phyloP scores from a whole-genome alignment of 2,797 vertebrate species.

The Chiroxiphia lanceolata region DNA sequence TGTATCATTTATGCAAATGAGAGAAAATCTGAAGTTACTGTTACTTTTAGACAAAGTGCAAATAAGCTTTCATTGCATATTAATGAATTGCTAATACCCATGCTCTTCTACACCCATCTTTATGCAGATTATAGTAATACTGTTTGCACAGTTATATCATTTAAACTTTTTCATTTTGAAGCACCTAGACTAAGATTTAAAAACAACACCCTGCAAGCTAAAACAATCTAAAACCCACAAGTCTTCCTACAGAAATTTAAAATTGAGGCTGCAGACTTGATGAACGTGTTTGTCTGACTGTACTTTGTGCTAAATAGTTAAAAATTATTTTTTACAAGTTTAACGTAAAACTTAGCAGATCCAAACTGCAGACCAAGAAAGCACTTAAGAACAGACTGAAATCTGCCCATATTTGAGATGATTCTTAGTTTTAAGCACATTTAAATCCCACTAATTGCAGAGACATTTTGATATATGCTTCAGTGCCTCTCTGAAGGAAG shows the following conservation, averaged over 20 bases:
- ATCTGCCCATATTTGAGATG: background rate
- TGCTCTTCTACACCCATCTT: slow-evolving; percentile 51
- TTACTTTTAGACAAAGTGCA: slow-evolving; percentile 73
- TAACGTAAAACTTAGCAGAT: background rate
- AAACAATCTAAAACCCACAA: background rate
- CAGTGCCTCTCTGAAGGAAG: background rate
- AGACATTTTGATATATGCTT: background rate
- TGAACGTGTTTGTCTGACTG: fast-evolving
- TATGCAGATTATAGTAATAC: slow-evolving; percentile 59
- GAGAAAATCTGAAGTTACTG: slow-evolving; percentile 57
- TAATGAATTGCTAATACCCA: slow-evolving; percentile 64
- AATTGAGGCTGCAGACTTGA: background rate
- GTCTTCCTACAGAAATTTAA: background rate
- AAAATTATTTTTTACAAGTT: background rate
- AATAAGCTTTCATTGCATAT: slow-evolving; percentile 72
- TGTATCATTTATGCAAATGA: slow-evolving; percentile 61
- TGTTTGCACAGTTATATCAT: slow-evolving; percentile 64
- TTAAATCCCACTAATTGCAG: background rate
- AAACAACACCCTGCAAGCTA: background rate
- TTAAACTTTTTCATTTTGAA: slow-evolving; percentile 44
- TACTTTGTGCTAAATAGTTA: background rate
- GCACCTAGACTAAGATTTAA: background rate
- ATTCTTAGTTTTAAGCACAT: background rate
- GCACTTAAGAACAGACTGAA: background rate
- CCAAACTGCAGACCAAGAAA: background rate